Base-by-base conservation (phyloP, 92 coral and sea anemone species). In the Parazoanthus darwini region DNA sequence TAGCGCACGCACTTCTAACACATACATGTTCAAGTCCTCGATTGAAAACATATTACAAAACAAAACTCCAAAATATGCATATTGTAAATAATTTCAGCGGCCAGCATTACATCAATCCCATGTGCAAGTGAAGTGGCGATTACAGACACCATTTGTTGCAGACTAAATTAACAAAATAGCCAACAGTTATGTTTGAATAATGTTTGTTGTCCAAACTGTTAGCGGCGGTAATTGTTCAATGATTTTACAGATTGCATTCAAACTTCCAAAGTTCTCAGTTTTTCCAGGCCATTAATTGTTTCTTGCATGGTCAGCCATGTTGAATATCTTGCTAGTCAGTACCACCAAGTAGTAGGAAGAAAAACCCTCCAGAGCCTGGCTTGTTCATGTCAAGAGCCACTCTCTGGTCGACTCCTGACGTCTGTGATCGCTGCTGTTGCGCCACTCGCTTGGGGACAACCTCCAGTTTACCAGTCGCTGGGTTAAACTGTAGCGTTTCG, bases 351-450 rank as follows among this genome's bases (percentile, higher is more conserved):
- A 33, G 9, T 33, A 6, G 50, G 44, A 4, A 82, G 58, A 93
- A 93, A 88, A 93, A 93, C 14, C 95, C 95, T 38, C 95, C 95
- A 7, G 95, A 78, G 65, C 95, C 95, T 0, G 89, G 92, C 82
- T 93, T 93, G 91, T 93, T 93, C 95, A 93, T 93, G 85, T 93
- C 93, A 81, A 93, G 82, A 80, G 92, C 90, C 13, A 93, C 92
- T 42, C 82, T 89, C 74, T 90, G 86, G 81, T 78, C 89, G 37
- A 72, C 77, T 42, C 66, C 77, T 36, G 85, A 80, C 46, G 46
- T 16, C 56, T 77, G 79, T 51, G 76, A 29, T 18, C 76, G 81
- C 29, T 82, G 75, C 23, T 82, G 75, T 63, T 71, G 81, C 0
- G 90, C 90, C 26, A 74, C 88, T 10, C 77, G 83, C 76, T 88